phyloP scores from a whole-genome alignment of 2,888 invertebrate genomes.

The Fragum whitleyi region DNA sequence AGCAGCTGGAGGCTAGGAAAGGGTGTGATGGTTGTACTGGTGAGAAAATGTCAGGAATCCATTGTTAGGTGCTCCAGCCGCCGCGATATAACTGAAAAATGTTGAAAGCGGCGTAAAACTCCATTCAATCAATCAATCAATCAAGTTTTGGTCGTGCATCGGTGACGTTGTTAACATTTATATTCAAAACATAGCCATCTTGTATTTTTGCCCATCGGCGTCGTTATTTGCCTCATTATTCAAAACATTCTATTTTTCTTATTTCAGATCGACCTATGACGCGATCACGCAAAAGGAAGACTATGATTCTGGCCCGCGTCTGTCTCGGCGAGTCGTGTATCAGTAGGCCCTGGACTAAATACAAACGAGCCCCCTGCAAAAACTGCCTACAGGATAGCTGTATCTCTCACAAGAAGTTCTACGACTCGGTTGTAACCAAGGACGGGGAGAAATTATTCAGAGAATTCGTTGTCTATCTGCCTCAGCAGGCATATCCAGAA shows the following conservation, averaged over 20 bases:
- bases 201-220: too few relatives aligned
- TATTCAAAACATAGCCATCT: too few relatives aligned
- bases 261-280: neutral
- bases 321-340: conserved; percentile 21
- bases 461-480: conserved; percentile 15
- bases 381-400: neutral
- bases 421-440: conserved; percentile 14
- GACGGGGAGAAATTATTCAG: conserved; percentile 8
- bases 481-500: conserved; percentile 18
- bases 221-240: too few relatives aligned
- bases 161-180: too few relatives aligned
- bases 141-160: too few relatives aligned
- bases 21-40: too few relatives aligned
- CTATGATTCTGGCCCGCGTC: conserved; percentile 13
- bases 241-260: neutral
- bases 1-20: too few relatives aligned
- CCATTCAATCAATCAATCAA: too few relatives aligned
- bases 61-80: too few relatives aligned
- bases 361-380: conserved; percentile 15
- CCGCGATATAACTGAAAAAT: too few relatives aligned
- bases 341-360: neutral
- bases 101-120: too few relatives aligned
- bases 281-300: conserved; percentile 6
- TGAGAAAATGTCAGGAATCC: too few relatives aligned
- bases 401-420: conserved; percentile 2